A percentile compares a stretch with the other conserved stretches of the same genome.
Conservation (phyloP, 2,113 vertebrate genomes). For the Cinclus mexicanus region DNA sequence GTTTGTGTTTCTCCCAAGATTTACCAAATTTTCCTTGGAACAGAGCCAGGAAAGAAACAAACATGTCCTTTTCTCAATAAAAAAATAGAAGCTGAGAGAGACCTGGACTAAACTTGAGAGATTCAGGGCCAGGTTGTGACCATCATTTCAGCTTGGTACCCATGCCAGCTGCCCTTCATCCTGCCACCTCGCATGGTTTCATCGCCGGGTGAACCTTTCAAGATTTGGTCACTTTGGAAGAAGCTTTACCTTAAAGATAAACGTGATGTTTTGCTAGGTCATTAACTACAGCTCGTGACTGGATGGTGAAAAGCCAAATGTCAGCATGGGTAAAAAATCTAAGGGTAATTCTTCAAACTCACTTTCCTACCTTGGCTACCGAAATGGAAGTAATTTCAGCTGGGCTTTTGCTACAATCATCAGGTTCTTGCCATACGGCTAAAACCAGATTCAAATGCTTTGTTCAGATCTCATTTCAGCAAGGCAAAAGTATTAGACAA, state of each 20-base stretch:
- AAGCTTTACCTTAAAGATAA: neutral
- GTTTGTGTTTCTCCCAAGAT: neutral
- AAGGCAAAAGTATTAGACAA: neutral
- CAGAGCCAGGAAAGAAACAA: neutral
- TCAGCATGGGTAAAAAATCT: neutral
- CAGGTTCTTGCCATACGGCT: neutral
- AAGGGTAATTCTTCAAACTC: neutral
- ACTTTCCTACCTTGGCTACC: neutral
- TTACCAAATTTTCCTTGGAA: neutral
- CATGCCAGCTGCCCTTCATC: neutral
- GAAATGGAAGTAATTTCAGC: neutral
- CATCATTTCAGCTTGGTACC: neutral
- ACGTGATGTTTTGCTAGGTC: neutral
- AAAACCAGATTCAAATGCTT: neutral
- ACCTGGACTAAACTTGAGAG: neutral
- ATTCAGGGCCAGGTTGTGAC: neutral
- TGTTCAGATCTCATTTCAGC: neutral
- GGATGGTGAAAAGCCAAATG: neutral
- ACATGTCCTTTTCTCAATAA: rapidly evolving
- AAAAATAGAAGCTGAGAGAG: neutral
- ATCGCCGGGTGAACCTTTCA: rapidly evolving
- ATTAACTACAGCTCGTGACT: neutral
- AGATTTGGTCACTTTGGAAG: neutral
- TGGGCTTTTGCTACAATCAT: neutral
- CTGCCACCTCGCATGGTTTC: neutral